phyloP scores from a whole-genome alignment of 2,888 invertebrate species.

The Rhopalosiphum nymphaeae region DNA sequence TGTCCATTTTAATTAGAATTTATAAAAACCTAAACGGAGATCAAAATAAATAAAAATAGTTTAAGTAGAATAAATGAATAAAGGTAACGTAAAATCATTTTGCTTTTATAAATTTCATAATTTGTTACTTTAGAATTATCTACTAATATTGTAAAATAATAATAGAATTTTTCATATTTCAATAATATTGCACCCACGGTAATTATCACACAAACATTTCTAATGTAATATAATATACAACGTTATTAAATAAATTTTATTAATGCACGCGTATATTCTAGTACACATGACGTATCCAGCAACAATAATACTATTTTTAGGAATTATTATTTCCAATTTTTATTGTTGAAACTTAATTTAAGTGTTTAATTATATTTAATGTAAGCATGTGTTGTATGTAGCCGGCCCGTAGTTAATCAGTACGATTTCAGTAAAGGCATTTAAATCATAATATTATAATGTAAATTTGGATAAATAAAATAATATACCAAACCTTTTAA shows the following conservation, averaged over 20 bases:
- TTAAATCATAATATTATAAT: not conserved
- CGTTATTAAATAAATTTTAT: conserved; percentile 25
- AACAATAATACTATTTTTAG: not conserved
- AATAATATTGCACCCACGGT: conserved; percentile 42
- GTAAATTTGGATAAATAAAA: not conserved
- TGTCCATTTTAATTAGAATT: conserved; percentile 18
- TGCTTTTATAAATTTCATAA: conserved; percentile 40
- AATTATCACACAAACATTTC: not conserved
- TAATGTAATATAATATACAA: conserved; percentile 13
- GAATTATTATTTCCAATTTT: conserved; percentile 14
- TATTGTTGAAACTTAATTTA: conserved; percentile 3
- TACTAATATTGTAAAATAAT: conserved; percentile 29
- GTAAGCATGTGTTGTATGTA: not conserved
- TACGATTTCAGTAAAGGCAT: not conserved
- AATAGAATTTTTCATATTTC: conserved; percentile 54
- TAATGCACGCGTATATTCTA: conserved; percentile 28
- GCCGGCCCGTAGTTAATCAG: not conserved
- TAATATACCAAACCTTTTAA: not conserved
- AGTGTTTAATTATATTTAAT: conserved; percentile 13
- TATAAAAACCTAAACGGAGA: not conserved
- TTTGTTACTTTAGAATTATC: not conserved
- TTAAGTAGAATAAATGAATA: conserved; percentile 20
- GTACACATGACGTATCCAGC: not conserved
- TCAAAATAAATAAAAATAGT: not conserved
- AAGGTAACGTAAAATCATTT: conserved; percentile 3